These are phyloP conservation scores for Rhinophrynus dorsalis DNA, from an alignment of 2,797 vertebrate genomes.

Conservation along the genomic window DNA sequence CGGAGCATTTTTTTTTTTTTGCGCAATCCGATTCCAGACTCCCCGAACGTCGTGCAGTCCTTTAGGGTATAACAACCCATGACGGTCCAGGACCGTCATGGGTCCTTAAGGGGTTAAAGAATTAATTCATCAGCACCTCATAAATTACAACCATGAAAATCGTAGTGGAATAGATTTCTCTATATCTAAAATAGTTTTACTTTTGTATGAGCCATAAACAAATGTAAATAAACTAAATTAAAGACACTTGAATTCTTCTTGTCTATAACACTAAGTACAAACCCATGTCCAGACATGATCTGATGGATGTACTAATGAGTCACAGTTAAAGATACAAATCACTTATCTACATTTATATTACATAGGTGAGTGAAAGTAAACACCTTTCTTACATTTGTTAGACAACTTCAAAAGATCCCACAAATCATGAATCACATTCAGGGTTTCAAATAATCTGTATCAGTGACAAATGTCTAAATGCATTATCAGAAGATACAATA, in stretches of 20 bases:
- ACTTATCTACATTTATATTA: background rate
- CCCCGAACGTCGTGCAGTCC: too few species aligned
- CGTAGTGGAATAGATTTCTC: background rate
- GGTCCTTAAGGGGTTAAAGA: too few species aligned
- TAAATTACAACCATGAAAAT: conserved; percentile 20
- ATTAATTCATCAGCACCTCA: conserved; percentile 18
- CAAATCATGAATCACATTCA: background rate
- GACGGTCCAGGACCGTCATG: too few species aligned
- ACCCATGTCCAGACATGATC: conserved; percentile 16
- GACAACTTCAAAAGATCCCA: conserved; percentile 13
- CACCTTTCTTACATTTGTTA: background rate
- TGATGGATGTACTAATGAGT: conserved; percentile 27
- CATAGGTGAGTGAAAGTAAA: conserved; percentile 3
- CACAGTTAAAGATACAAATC: conserved; percentile 18
- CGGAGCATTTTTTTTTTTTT: too few species aligned
- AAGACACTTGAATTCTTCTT: conserved; percentile 1
- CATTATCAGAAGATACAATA: conserved; percentile 24
- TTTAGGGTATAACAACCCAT: too few species aligned
- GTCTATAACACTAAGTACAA: background rate
- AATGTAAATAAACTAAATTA: background rate
- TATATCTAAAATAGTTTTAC: background rate
- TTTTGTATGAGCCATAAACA: background rate
- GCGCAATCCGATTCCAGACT: too few species aligned
- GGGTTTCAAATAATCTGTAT: conserved; percentile 2
- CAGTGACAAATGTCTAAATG: conserved; percentile 4